Evolutionary conservation across 2,113 vertebrate genomes (phyloP).

Genomic region (Rana temporaria): DNA sequence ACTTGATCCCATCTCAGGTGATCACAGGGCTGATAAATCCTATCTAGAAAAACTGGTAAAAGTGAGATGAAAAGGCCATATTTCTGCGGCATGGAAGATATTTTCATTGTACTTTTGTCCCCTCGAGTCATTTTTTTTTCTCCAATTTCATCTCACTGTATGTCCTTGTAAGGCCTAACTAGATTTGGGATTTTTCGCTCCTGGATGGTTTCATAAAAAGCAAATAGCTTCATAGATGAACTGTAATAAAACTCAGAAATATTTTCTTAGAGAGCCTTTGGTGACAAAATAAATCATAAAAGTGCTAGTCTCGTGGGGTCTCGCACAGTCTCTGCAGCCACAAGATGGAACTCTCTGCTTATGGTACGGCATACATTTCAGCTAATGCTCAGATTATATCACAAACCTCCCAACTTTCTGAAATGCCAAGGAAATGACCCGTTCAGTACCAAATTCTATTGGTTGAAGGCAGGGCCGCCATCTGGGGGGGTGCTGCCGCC

Average conservation of each 20-base stretch:
- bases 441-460: too few species aligned
- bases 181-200: constrained; percentile 49
- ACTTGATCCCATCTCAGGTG: neutral
- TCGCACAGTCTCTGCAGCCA: constrained; percentile 33
- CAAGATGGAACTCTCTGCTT: constrained; percentile 56
- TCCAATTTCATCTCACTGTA: constrained; percentile 28
- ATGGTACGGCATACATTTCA: constrained; percentile 39
- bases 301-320: constrained; percentile 35
- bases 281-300: constrained; percentile 50
- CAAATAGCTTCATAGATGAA: constrained; percentile 52
- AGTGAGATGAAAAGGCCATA: constrained; percentile 24
- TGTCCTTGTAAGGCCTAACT: constrained; percentile 41
- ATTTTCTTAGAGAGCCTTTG: constrained; percentile 50
- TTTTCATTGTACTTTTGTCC: constrained; percentile 17
- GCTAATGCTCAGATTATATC: neutral
- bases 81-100: constrained; percentile 16
- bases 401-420: too few species aligned
- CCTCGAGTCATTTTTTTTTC: constrained; percentile 28
- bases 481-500: too few species aligned
- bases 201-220: constrained; percentile 52
- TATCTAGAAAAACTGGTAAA: neutral
- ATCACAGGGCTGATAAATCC: constrained; percentile 28
- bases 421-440: too few species aligned
- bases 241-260: constrained; percentile 56
- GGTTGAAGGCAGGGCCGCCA: too few species aligned